phyloP scores from a whole-genome alignment of 2,113 vertebrate genomes.

The Otolemur garnettii region DNA sequence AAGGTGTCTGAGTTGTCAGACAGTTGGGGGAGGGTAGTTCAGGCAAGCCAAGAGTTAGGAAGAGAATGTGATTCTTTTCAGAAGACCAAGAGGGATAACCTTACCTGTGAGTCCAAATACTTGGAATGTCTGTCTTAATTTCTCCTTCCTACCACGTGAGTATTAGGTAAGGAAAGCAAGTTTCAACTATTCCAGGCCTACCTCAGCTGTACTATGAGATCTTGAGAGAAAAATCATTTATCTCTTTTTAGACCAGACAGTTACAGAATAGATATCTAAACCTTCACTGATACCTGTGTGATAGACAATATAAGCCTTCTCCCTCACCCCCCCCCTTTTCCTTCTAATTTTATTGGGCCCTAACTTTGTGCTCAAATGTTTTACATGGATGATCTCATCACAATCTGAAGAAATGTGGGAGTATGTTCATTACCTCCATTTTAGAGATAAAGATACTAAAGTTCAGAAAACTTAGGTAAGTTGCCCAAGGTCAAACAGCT shows the following conservation, averaged over 20 bases:
- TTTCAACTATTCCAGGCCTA: slow-evolving; percentile 33
- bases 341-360: not conserved
- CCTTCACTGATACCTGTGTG: not conserved
- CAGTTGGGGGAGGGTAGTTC: not conserved
- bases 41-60: not conserved
- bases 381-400: slow-evolving; percentile 10
- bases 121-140: slow-evolving; percentile 46
- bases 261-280: not conserved
- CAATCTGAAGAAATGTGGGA: slow-evolving; percentile 36
- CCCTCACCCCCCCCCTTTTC: not conserved
- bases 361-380: slow-evolving; percentile 41
- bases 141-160: not conserved
- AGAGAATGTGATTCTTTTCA: slow-evolving; percentile 29
- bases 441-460: slow-evolving; percentile 34
- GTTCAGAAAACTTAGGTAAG: slow-evolving; percentile 23
- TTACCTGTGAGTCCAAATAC: not conserved
- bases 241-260: slow-evolving; percentile 24
- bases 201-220: not conserved
- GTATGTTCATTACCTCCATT: not conserved
- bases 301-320: not conserved
- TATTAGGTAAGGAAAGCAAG: slow-evolving; percentile 11
- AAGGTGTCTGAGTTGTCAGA: slow-evolving; percentile 7
- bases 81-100: not conserved
- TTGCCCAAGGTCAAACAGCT: not conserved
- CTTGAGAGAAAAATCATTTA: not conserved